Conservation (phyloP, 2,113 vertebrate genomes). For the Antennarius striatus region DNA sequence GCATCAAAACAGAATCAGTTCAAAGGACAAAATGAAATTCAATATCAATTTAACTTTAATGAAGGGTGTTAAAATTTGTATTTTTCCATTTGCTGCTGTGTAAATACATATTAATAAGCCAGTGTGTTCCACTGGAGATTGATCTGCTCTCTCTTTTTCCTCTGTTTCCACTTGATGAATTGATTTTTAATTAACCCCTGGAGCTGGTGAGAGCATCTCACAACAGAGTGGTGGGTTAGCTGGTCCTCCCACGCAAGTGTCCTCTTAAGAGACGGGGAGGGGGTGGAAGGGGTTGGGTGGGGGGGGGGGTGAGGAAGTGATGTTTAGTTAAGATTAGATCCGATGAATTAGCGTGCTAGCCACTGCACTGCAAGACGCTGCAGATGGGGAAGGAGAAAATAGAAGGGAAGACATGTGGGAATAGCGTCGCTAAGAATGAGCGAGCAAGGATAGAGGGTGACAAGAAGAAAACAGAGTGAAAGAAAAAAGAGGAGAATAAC, state of each 20-base stretch:
- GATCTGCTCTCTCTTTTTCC: slow-evolving; percentile 34
- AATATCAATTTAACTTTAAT: slow-evolving; percentile 51
- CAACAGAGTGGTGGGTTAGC: slow-evolving; percentile 33
- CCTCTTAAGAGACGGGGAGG: slow-evolving; percentile 42
- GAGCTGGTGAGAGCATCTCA: slow-evolving; percentile 54
- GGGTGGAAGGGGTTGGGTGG: neutral
- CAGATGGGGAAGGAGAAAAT: slow-evolving; percentile 42
- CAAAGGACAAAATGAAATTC: slow-evolving; percentile 44
- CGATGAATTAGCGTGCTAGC: slow-evolving; percentile 67
- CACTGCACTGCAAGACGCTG: slow-evolving; percentile 30
- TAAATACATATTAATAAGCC: slow-evolving; percentile 53
- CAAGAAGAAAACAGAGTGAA: slow-evolving; percentile 16
- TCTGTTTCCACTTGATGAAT: slow-evolving; percentile 69
- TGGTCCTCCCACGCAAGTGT: slow-evolving; percentile 39
- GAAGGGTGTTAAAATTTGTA: slow-evolving; percentile 35
- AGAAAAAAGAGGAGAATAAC: slow-evolving; percentile 17
- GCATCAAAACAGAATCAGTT: slow-evolving; percentile 27
- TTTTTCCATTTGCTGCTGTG: slow-evolving; percentile 40
- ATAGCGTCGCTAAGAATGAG: slow-evolving; percentile 39
- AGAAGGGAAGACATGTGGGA: slow-evolving; percentile 46
- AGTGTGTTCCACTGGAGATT: slow-evolving; percentile 41
- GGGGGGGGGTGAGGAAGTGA: slow-evolving; percentile 35
- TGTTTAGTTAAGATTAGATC: slow-evolving; percentile 69
- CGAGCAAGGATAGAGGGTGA: slow-evolving; percentile 32
- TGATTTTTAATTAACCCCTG: slow-evolving; percentile 74